Conservation (phyloP, 2,113 vertebrate genomes). For the Craseonycteris thonglongyai region DNA sequence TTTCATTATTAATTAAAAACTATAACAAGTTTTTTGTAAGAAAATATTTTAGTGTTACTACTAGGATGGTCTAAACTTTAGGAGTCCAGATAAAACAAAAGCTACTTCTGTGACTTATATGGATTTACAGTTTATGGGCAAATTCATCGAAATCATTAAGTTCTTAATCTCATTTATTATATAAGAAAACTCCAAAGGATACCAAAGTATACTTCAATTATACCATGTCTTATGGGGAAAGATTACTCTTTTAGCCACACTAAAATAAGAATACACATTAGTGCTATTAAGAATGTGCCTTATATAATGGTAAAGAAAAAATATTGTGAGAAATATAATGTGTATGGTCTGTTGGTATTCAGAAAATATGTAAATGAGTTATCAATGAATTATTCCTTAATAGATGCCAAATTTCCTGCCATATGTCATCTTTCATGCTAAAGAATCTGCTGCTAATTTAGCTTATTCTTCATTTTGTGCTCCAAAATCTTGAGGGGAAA, state of each 20-base stretch:
- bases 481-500: conserved; percentile 39
- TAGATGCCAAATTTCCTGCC: conserved; percentile 54
- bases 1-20: not conserved
- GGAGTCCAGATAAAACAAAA: not conserved
- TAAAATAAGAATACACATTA: not conserved
- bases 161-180: not conserved
- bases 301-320: conserved; percentile 34
- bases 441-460: conserved; percentile 46
- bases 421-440: conserved; percentile 54
- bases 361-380: conserved; percentile 42
- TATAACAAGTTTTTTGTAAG: not conserved
- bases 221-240: not conserved
- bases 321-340: conserved; percentile 36
- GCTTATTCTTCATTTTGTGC: conserved; percentile 31
- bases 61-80: not conserved
- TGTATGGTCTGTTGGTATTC: conserved; percentile 45
- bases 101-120: not conserved
- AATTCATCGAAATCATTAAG: not conserved
- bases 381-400: conserved; percentile 41
- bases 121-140: not conserved
- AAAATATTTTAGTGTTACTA: not conserved
- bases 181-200: not conserved
- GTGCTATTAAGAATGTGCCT: conserved; percentile 25
- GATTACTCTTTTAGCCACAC: conserved; percentile 25
- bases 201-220: conserved; percentile 39